Base-by-base conservation (phyloP, 1,140 invertebrate species). In the Gonioctena quinquepunctata region DNA sequence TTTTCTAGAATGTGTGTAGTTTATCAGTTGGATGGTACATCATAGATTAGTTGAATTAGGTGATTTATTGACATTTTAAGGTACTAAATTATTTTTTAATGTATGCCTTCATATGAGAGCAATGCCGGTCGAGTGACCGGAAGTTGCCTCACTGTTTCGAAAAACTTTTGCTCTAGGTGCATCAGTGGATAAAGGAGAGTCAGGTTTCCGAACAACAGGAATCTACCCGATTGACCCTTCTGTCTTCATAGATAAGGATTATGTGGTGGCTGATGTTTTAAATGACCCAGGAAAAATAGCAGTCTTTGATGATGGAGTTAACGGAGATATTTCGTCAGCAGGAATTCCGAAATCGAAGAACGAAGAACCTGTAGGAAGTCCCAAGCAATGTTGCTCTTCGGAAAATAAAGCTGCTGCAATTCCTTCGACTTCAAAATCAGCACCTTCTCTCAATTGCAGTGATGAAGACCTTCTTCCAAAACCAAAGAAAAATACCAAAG, bases 151-250 rank as follows among this genome's bases (percentile, higher is more conserved):
- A 23, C 66, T 82, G 49, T 69, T 82, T 13, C 80, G 60, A 42
- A 81, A 81, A 80, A 80, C 79, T 62, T 84, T 70, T 61, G 75
- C 70, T 27, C 70, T 60, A 61, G 63, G 78, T 64, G 78, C 59
- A 76, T 83, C 19, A 69, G 72, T 22, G 18, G 21, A 8, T 19
- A 54, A n/a, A n/a, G n/a, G n/a, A n/a, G 23, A 22, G 7, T 13
- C 19, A 22, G 19, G 19, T 13, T 56, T 56, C 23, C 13, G 27
- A 27, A 27, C 7, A 21, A 56, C 54, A 4, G 54, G 54, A 13
- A 56, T 56, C 23, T 56, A 22, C 23, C 19, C 54, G 13, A 22
- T 22, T 21, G 11, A 56, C 18, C 19, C 19, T 16, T 13, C 18
- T 56, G 23, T 21, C 8, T 56, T 56, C 23, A 56, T 13, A 13